phyloP scores from a whole-genome alignment of 2,888 invertebrate genomes.

The Scaeva pyrastri region DNA sequence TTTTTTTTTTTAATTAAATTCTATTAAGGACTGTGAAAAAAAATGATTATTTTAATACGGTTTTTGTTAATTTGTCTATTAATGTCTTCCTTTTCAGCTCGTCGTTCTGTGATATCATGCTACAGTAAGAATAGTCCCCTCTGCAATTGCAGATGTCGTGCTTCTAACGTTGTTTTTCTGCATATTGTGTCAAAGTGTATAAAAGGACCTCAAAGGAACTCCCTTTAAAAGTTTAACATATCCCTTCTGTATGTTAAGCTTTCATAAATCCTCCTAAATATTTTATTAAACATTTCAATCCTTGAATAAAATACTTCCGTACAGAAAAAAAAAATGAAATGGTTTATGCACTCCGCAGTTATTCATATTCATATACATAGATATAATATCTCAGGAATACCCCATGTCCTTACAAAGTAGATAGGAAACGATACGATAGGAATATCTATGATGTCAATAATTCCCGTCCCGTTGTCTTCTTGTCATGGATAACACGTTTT shows the following conservation, averaged over 20 bases:
- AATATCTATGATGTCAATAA: conserved; percentile 49
- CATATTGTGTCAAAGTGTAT: too few relatives aligned
- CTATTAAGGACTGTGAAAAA: too few relatives aligned
- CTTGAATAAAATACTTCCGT: background rate
- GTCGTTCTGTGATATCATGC: too few relatives aligned
- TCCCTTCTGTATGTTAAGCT: background rate
- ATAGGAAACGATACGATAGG: background rate
- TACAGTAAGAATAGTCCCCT: too few relatives aligned
- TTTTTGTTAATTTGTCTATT: too few relatives aligned
- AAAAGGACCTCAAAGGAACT: too few relatives aligned
- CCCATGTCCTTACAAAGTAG: background rate
- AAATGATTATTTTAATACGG: too few relatives aligned
- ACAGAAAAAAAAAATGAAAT: too few relatives aligned
- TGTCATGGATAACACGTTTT: conserved; percentile 48
- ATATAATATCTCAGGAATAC: background rate
- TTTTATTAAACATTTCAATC: conserved; percentile 10
- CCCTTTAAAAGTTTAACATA: background rate
- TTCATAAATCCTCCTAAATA: background rate
- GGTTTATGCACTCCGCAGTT: conserved; percentile 4
- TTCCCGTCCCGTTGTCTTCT: conserved; percentile 19
- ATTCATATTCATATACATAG: background rate
- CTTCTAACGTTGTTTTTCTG: too few relatives aligned
- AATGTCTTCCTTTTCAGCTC: too few relatives aligned
- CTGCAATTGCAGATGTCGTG: too few relatives aligned
- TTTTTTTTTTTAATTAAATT: too few relatives aligned